Conservation (phyloP, 2,797 vertebrate genomes). For the Cygnus olor region DNA sequence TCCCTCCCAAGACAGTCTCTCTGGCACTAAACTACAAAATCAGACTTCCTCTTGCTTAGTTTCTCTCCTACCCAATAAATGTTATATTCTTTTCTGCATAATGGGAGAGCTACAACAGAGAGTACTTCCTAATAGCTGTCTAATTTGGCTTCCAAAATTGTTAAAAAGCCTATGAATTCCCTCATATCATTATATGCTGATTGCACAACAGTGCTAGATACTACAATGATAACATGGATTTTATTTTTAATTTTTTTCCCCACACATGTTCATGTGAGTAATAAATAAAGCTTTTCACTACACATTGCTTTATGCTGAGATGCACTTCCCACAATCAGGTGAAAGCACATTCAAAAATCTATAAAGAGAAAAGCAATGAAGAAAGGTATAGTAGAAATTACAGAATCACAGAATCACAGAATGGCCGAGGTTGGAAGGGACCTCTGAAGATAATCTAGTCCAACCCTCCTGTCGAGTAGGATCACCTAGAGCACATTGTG, state of each 20-base stretch:
- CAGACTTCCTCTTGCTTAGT: neutral
- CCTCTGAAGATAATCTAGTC: no score
- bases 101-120: neutral
- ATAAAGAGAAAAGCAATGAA: neutral
- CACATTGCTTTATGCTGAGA: neutral
- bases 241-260: neutral
- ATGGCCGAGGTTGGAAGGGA: no score
- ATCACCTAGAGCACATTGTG: no score
- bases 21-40: neutral
- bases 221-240: neutral
- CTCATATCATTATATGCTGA: neutral
- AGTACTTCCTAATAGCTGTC: neutral
- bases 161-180: slow-evolving; percentile 8
- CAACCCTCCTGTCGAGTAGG: no score
- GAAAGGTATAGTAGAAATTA: neutral
- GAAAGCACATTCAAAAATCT: neutral
- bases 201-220: neutral
- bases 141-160: neutral
- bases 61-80: neutral
- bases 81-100: neutral
- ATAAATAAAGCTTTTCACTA: neutral
- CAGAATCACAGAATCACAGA: no score
- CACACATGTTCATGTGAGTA: neutral
- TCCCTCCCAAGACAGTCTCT: neutral
- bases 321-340: neutral